Evolutionary conservation across 1,140 invertebrate species (phyloP).

Genomic region (Hyles vespertilio): DNA sequence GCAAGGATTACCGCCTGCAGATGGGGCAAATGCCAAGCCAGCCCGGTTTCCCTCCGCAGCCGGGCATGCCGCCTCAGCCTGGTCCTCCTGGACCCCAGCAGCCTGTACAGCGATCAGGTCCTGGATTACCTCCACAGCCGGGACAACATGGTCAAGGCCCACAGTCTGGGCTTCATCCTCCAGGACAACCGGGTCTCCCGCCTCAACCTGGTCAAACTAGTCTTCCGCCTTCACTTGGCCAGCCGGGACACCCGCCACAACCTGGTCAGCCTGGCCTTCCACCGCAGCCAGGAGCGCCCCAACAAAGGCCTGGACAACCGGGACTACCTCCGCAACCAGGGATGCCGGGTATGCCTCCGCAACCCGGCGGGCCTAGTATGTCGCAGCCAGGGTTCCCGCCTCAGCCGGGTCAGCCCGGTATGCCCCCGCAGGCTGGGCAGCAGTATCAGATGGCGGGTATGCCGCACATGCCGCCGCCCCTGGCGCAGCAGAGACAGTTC

Average conservation of each 20-base stretch:
- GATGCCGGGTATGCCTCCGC: slow-evolving; percentile 31
- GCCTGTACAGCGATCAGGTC: slow-evolving; percentile 8
- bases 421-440: slow-evolving; percentile 23
- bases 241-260: slow-evolving; percentile 17
- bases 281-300: slow-evolving; percentile 9
- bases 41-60: slow-evolving; percentile 17
- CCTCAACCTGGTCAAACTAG: slow-evolving; percentile 16
- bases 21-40: slow-evolving; percentile 14
- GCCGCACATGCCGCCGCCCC: slow-evolving; percentile 54
- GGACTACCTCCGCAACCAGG: slow-evolving; percentile 21
- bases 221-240: slow-evolving; percentile 21
- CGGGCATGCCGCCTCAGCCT: slow-evolving; percentile 32
- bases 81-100: slow-evolving; percentile 25
- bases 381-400: slow-evolving; percentile 31
- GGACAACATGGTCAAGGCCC: slow-evolving; percentile 24
- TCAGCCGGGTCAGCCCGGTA: slow-evolving; percentile 33
- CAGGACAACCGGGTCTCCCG: slow-evolving; percentile 14
- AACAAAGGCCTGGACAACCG: slow-evolving; percentile 22
- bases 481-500: slow-evolving; percentile 43
- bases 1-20: slow-evolving; percentile 12
- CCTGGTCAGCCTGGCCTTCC: slow-evolving; percentile 18
- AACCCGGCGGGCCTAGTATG: slow-evolving; percentile 25
- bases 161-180: slow-evolving; percentile 17
- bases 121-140: slow-evolving; percentile 19
- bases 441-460: slow-evolving; percentile 38